These are phyloP conservation scores for Pedionomus torquatus DNA, from an alignment of 2,113 vertebrate genomes.

Conservation along the genomic window DNA sequence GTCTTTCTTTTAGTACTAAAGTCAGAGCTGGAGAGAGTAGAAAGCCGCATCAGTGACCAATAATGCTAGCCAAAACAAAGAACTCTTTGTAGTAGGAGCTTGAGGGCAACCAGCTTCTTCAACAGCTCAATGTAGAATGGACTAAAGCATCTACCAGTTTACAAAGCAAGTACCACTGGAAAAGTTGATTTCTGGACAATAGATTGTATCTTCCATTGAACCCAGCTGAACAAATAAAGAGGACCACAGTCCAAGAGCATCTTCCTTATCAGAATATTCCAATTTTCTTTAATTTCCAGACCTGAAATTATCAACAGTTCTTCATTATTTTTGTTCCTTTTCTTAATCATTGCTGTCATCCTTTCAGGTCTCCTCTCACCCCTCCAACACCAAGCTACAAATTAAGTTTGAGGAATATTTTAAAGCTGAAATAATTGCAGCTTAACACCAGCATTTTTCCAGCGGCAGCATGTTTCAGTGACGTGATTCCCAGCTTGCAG, in stretches of 20 bases:
- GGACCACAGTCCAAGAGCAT: not conserved
- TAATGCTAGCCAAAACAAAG: not conserved
- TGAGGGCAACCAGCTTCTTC: not conserved
- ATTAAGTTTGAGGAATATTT: not conserved
- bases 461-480: not conserved
- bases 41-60: not conserved
- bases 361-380: constrained; percentile 12
- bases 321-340: not conserved
- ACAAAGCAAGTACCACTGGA: not conserved
- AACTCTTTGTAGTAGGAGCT: not conserved
- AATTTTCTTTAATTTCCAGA: not conserved
- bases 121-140: not conserved
- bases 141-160: not conserved
- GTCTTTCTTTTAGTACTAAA: not conserved
- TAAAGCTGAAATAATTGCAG: not conserved
- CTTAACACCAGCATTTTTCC: not conserved
- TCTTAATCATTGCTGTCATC: not conserved
- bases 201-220: not conserved
- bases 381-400: not conserved
- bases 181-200: not conserved
- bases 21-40: not conserved
- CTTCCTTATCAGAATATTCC: not conserved
- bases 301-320: not conserved
- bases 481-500: not conserved
- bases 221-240: not conserved